Percentiles rank a stretch among this genome's conserved stretches.
These are phyloP conservation scores for Pammene fasciana DNA, from an alignment of 2,888 invertebrate species.

Conservation along the genomic window DNA sequence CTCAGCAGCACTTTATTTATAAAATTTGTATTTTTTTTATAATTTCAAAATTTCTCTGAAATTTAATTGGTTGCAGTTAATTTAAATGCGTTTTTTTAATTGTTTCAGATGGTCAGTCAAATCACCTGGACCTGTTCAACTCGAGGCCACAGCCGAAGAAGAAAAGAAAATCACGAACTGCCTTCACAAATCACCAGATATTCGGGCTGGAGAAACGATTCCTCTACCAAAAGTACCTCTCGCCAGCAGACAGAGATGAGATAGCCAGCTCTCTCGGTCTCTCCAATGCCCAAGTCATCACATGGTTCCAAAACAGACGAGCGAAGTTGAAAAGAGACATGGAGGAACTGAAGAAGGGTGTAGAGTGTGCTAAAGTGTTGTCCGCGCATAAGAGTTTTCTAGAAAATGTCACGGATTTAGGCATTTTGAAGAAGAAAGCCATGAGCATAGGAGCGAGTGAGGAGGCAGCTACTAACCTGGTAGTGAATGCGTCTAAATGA, in stretches of 20 bases:
- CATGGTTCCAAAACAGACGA: conserved; percentile 97
- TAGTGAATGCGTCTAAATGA: conserved; percentile 82
- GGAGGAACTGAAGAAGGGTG: conserved; percentile 98
- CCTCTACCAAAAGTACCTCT: conserved; percentile 98
- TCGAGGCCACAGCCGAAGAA: conserved; percentile 96
- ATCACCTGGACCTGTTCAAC: conserved; percentile 95
- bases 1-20: no score
- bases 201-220: conserved; percentile 99
- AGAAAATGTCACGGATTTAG: conserved; percentile 95
- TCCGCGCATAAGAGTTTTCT: conserved; percentile 95
- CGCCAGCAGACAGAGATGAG: conserved; percentile 98
- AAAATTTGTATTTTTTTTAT: no score
- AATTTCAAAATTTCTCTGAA: no score
- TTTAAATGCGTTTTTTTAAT: no score
- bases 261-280: conserved; percentile 97
- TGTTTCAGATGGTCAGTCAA: conserved; percentile 93
- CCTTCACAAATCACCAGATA: conserved; percentile 99
- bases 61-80: background rate
- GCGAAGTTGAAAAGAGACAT: conserved; percentile 98
- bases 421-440: conserved; percentile 95
- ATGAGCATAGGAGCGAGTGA: conserved; percentile 85
- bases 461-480: conserved; percentile 85
- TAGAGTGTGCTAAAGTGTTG: conserved; percentile 95
- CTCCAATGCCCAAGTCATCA: conserved; percentile 99
- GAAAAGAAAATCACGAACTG: conserved; percentile 98